Base-by-base conservation (phyloP, 2,888 invertebrate species). In the Trilocha varians region DNA sequence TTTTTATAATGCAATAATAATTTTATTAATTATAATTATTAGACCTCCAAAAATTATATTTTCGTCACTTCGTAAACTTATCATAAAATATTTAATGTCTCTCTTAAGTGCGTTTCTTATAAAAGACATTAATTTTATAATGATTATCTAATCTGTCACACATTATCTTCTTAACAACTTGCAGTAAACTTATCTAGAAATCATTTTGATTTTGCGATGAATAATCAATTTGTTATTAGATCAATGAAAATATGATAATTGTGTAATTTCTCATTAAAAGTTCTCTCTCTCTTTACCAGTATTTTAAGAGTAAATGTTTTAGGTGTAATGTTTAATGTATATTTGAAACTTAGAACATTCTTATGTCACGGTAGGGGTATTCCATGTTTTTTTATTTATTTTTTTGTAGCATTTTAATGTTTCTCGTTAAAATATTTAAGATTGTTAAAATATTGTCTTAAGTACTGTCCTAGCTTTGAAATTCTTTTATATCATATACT, bases 401-500 rank as follows among this genome's bases (percentile, higher is more conserved):
- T 9, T 25, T 25, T 25, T 25, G 11, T 25, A 13, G 34, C 16
- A 39, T 42, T 39, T 16, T 34, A 43, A 37, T 43, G 40, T 38
- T 33, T 44, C 17, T 33, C 43, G 38, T 43, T 42, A 37, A 37
- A 37, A 39, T 43, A 43, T 36, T 25, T 32, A 43, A 34, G 14
- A 36, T 43, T 32, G 32, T 43, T 43, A 33, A 18, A 34, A 34
- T 16, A 36, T 35, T 36, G 36, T 32, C 14, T 33, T 42, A 59
- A 63, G 62, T 69, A 69, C 66, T 78, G 73, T 73, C 74, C 71
- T 77, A 78, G 78, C 73, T 78, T 75, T 57, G 55, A 62, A 46
- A 69, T 71, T 70, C 57, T 70, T 76, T 70, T 66, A 55, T 63
- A 65, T 57, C 50, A 60, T 59, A 52, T 62, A 51, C 64, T 68